Percentiles rank a stretch among this genome's conserved stretches.
Evolutionary conservation across 2,888 invertebrate species (phyloP).

Genomic region (Ditula angustiorana): DNA sequence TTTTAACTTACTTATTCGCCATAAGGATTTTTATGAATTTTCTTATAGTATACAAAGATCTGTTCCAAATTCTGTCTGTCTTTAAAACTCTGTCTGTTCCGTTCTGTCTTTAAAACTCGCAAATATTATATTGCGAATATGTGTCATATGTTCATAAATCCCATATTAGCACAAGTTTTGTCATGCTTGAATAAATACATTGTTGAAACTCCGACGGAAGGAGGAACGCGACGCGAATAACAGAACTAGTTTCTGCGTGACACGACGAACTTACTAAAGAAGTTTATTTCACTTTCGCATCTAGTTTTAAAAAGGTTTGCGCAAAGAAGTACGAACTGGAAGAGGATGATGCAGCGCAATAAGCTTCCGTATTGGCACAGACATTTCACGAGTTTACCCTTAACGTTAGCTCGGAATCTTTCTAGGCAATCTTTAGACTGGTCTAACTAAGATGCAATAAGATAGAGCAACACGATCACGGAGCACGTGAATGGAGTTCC

Average conservation of each 20-base stretch:
- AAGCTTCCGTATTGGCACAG: background rate
- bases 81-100: too few relatives aligned
- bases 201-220: constrained; percentile 21
- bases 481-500: too few relatives aligned
- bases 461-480: too few relatives aligned
- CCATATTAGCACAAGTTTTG: constrained; percentile 23
- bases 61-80: too few relatives aligned
- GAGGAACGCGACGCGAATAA: constrained; percentile 12
- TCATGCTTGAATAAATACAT: constrained; percentile 13
- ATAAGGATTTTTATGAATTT: too few relatives aligned
- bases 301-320: constrained; percentile 7
- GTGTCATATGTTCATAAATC: constrained; percentile 10
- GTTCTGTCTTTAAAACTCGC: background rate
- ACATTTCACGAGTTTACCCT: background rate
- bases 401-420: background rate
- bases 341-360: background rate
- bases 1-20: too few relatives aligned
- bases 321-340: background rate
- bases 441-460: too few relatives aligned
- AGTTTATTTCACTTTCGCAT: constrained; percentile 26
- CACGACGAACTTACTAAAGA: constrained; percentile 2
- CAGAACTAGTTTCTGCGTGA: constrained; percentile 30
- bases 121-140: background rate
- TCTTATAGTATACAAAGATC: too few relatives aligned
- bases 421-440: too few relatives aligned